Conservation (phyloP, 1,140 invertebrate genomes). For the Hyles euphorbiae region DNA sequence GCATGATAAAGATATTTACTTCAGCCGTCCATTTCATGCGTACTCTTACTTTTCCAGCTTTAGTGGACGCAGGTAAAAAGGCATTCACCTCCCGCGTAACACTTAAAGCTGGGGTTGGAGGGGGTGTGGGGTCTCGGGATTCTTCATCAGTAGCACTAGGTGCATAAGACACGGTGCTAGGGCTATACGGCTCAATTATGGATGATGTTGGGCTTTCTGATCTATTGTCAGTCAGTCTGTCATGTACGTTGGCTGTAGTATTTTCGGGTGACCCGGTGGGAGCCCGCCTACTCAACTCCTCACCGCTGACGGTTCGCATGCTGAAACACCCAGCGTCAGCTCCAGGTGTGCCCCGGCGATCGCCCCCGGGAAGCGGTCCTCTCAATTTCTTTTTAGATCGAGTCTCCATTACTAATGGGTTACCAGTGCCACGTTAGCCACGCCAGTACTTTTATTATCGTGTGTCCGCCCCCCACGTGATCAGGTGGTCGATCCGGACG, state of each 20-base stretch:
- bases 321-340: too few species aligned
- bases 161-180: constrained; percentile 7
- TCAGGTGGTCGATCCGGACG: too few species aligned
- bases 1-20: constrained; percentile 32
- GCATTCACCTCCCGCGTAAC: constrained; percentile 5
- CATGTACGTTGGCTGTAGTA: constrained; percentile 9
- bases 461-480: too few species aligned
- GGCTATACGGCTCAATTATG: constrained; percentile 8
- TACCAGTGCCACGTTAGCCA: constrained; percentile 7
- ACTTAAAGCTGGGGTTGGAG: background rate
- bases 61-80: too few species aligned
- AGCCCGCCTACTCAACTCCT: too few species aligned
- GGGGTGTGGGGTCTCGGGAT: too few species aligned
- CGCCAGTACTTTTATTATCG: too few species aligned
- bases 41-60: too few species aligned
- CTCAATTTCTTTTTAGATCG: constrained; percentile 12
- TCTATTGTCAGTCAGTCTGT: constrained; percentile 6
- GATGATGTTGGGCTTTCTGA: background rate
- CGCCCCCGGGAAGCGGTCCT: constrained; percentile 25
- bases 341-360: too few species aligned
- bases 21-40: constrained; percentile 28
- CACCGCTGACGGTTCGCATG: too few species aligned
- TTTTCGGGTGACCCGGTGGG: too few species aligned
- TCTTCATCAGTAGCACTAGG: too few species aligned
- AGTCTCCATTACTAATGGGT: constrained; percentile 13